phyloP scores from a whole-genome alignment of 2,888 invertebrate species.

The Cenopis cana region DNA sequence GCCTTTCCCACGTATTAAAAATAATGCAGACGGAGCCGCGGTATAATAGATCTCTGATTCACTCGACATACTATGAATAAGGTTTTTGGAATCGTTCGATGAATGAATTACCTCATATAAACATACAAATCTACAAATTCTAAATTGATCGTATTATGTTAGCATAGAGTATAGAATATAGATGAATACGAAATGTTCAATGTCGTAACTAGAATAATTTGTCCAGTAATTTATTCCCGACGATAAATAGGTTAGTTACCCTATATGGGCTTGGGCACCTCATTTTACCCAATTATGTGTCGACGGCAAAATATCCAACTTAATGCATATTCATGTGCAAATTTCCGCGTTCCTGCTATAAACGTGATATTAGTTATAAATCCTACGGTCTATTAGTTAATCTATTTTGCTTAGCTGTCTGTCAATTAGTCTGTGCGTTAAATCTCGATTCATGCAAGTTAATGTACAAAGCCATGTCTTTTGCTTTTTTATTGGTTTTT shows the following conservation, averaged over 20 bases:
- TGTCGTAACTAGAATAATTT: slow-evolving; percentile 14
- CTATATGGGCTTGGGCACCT: slow-evolving; percentile 57
- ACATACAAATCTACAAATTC: too few species aligned
- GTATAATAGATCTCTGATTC: too few species aligned
- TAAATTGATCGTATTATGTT: too few species aligned
- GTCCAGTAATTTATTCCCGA: slow-evolving; percentile 44
- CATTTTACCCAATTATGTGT: slow-evolving; percentile 57
- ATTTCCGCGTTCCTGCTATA: slow-evolving; percentile 40
- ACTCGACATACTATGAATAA: too few species aligned
- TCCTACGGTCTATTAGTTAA: slow-evolving; percentile 10
- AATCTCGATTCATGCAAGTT: slow-evolving; percentile 27
- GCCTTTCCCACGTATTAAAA: too few species aligned
- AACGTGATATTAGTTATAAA: slow-evolving; percentile 32
- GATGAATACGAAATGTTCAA: slow-evolving; percentile 7
- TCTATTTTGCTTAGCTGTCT: slow-evolving; percentile 37
- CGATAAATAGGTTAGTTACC: slow-evolving; percentile 52
- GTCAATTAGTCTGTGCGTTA: slow-evolving; percentile 36
- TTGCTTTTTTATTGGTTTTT: slow-evolving; percentile 27
- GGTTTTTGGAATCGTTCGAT: too few species aligned
- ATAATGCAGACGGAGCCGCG: too few species aligned
- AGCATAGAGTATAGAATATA: too few species aligned
- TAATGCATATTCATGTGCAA: slow-evolving; percentile 50
- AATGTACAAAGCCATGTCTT: slow-evolving; percentile 27
- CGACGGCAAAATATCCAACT: slow-evolving; percentile 48
- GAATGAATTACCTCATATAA: too few species aligned